A percentile compares a stretch with the other conserved stretches of the same genome.
phyloP scores from a whole-genome alignment of 1,140 invertebrate species.

The Brachionus angularis region DNA sequence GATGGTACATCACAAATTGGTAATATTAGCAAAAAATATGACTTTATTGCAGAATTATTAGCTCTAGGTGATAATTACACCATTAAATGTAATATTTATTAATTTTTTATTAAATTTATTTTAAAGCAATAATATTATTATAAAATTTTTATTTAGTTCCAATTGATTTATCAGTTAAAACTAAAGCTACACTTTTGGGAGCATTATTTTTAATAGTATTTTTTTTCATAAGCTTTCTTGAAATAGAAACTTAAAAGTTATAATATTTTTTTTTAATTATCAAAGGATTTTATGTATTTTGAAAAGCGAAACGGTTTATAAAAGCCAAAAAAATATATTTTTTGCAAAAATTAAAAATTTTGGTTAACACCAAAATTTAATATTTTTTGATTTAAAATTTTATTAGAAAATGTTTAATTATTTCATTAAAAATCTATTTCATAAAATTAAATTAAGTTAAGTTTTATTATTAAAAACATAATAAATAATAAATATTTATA shows the following conservation, averaged over 20 bases:
- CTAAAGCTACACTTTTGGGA: slow-evolving; percentile 73
- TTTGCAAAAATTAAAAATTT: no score
- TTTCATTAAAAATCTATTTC: no score
- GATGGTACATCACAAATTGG: slow-evolving; percentile 34
- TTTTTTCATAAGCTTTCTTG: background rate
- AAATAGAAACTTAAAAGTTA: slow-evolving; percentile 22
- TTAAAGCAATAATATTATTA: background rate
- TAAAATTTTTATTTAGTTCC: slow-evolving; percentile 59
- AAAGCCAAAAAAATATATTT: no score
- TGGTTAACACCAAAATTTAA: no score
- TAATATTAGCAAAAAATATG: slow-evolving; percentile 25
- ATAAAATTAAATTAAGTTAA: no score
- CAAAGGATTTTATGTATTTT: slow-evolving; percentile 50
- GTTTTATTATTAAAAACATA: no score
- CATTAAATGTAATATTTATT: slow-evolving; percentile 8
- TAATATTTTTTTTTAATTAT: slow-evolving; percentile 43
- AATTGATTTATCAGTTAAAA: slow-evolving; percentile 71
- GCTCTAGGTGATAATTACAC: slow-evolving; percentile 6
- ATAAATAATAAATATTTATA: no score
- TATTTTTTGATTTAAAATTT: no score
- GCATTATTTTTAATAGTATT: slow-evolving; percentile 61
- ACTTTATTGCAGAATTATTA: slow-evolving; percentile 34
- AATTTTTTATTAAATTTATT: background rate
- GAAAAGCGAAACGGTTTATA: slow-evolving; percentile 46
- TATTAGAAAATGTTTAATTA: no score